Conservation (phyloP, 2,797 vertebrate species). For the Onychomys torridus region DNA sequence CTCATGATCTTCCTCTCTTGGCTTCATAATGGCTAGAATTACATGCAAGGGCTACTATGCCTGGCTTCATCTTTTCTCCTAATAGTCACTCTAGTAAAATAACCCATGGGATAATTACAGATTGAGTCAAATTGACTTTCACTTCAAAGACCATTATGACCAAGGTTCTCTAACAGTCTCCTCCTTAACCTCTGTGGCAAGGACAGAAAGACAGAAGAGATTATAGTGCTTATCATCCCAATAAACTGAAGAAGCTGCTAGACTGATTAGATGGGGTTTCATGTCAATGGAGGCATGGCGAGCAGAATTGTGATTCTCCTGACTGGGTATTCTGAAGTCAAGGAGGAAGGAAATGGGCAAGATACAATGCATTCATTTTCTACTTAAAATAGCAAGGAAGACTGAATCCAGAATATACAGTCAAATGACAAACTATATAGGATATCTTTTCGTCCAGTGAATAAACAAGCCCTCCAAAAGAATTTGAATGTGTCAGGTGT, state of each 20-base stretch:
- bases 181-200: neutral
- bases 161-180: neutral
- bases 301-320: neutral
- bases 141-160: neutral
- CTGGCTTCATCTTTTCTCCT: neutral
- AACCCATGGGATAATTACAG: neutral
- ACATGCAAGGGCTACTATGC: neutral
- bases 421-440: neutral
- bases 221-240: neutral
- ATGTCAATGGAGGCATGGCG: neutral
- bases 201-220: neutral
- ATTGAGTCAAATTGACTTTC: neutral
- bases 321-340: neutral
- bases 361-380: neutral
- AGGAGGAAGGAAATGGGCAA: neutral
- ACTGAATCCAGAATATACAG: neutral
- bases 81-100: neutral
- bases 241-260: neutral
- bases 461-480: neutral
- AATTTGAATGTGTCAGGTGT: neutral
- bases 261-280: neutral
- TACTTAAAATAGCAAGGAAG: neutral
- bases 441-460: neutral
- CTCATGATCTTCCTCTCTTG: neutral
- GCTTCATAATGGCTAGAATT: neutral